phyloP scores from a whole-genome alignment of 2,797 vertebrate genomes.

The Characodon lateralis region DNA sequence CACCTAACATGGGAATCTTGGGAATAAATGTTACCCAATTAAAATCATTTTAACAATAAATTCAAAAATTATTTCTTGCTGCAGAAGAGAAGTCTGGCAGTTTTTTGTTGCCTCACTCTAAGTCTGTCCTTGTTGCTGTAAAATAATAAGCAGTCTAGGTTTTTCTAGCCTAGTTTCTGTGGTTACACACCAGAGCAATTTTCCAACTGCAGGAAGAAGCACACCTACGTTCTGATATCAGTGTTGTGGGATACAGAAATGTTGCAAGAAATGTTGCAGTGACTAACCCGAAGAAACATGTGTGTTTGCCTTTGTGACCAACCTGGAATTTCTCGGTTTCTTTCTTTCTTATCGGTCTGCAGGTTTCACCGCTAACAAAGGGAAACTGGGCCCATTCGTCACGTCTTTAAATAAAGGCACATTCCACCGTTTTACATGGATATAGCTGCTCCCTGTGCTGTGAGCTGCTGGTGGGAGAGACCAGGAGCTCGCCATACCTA shows the following conservation, averaged over 20 bases:
- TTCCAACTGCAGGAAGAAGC: neutral
- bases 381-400: constrained; percentile 20
- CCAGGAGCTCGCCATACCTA: neutral
- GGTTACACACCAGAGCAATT: constrained; percentile 26
- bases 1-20: neutral
- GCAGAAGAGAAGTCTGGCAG: constrained; percentile 34
- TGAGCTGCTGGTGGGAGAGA: neutral
- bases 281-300: neutral
- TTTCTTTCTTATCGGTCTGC: constrained; percentile 50
- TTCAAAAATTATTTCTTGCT: neutral
- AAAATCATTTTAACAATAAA: neutral
- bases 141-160: constrained; percentile 56
- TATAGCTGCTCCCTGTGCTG: neutral
- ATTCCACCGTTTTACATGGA: constrained; percentile 29
- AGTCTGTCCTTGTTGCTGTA: constrained; percentile 42
- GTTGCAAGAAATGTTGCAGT: neutral
- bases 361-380: constrained; percentile 55
- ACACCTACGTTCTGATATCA: neutral
- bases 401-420: constrained; percentile 26
- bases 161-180: constrained; percentile 41
- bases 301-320: constrained; percentile 15
- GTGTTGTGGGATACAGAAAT: neutral
- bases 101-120: constrained; percentile 56
- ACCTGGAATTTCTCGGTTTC: constrained; percentile 23
- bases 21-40: neutral